Base-by-base conservation (phyloP, 2,113 vertebrate species). In the Amazona vittata region DNA sequence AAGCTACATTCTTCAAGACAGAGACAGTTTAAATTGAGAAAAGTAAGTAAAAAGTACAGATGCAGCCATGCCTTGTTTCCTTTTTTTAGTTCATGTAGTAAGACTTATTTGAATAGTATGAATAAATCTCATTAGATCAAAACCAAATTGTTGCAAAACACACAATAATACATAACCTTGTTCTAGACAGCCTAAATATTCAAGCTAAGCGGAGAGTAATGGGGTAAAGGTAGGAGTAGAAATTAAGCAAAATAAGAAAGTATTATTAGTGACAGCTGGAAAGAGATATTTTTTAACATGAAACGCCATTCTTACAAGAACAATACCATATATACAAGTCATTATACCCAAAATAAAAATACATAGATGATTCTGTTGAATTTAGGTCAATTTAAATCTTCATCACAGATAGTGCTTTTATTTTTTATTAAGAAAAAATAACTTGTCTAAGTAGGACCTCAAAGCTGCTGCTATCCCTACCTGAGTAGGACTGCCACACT, bases 381-480 rank as follows among this genome's bases (percentile, higher is more conserved):
- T 59, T 59, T 59, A 35, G 57, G 13, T 59, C 21, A 59, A 35
- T 35, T 59, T 24, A 35, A 24, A 35, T 59, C 57, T 59, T 59
- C 28, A 60, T 9, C 35, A 12, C 41, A 71, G 29, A 15, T 20
- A 71, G 33, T 0, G 1, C 15, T 26, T 50, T 15, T 33, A 20
- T 21, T 15, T 76, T 47, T 69, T 4, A 25, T 5, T 8, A 15
- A 57, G 5, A 12, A 68, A 73, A 63, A 73, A 41, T 3, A 18
- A 62, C 5, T 11, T 35, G 19, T 57, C 39, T 37, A 15, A 80
- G 26, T 0, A 86, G 57, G 21, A 22, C 3, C 31, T 64, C 65
- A 50, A 29, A 41, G 28, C 28, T 55, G 44, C 14, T 76, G 20
- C 31, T 49, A 6, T 37, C 57, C 92, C 93, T 73, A 98, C 97